Conservation (phyloP, 2,797 vertebrate genomes). For the Morelia viridis region DNA sequence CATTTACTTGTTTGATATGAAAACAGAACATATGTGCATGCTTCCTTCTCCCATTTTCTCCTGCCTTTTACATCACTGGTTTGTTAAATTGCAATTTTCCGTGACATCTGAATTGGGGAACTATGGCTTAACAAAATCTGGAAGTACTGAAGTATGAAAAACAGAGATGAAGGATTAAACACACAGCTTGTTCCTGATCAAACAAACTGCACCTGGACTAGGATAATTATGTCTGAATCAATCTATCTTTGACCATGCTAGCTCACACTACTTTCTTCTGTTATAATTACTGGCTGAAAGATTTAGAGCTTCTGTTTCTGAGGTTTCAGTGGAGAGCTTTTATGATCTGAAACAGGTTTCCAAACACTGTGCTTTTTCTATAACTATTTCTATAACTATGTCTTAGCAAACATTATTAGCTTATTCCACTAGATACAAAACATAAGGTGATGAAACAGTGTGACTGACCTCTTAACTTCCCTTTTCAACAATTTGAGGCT, state of each 20-base stretch:
- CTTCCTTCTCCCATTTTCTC: neutral
- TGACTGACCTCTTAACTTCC: neutral
- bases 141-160: constrained; percentile 1
- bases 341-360: neutral
- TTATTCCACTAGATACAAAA: neutral
- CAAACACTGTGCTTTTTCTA: neutral
- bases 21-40: neutral
- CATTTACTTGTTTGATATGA: neutral
- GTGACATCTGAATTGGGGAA: neutral
- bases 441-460: neutral
- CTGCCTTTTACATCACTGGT: neutral
- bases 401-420: neutral
- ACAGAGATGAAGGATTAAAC: neutral
- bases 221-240: constrained; percentile 1
- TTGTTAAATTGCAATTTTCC: neutral
- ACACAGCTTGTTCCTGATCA: neutral
- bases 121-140: neutral
- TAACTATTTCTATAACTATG: neutral
- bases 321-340: neutral
- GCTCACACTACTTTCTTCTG: neutral
- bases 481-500: neutral
- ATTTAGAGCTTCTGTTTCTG: neutral
- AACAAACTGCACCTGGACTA: neutral
- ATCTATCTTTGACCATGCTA: neutral
- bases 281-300: neutral